Conservation (phyloP, 2,888 invertebrate species). For the Fabriciana adippe region DNA sequence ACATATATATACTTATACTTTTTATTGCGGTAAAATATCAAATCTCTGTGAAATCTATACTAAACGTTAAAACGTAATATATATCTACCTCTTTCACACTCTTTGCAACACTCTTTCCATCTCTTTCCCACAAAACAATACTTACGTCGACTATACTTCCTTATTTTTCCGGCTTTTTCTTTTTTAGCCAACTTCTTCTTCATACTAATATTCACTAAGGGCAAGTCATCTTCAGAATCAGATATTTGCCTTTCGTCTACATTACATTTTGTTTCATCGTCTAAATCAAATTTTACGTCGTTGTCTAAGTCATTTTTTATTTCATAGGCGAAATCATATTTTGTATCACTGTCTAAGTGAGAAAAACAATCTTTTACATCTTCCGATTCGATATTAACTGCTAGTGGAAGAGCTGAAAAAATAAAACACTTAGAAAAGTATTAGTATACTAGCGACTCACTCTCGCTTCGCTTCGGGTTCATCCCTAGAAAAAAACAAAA, state of each 20-base stretch:
- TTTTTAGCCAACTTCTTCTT: slow-evolving; percentile 35
- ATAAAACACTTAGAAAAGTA: not conserved
- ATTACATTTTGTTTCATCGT: not conserved
- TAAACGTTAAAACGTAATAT: too few relatives aligned
- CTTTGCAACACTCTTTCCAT: slow-evolving; percentile 16
- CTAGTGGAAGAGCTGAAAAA: not conserved
- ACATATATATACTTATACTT: too few relatives aligned
- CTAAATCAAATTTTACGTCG: slow-evolving; percentile 2
- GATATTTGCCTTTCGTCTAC: slow-evolving; percentile 30
- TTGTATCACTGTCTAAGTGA: slow-evolving; percentile 3
- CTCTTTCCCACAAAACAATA: slow-evolving; percentile 15
- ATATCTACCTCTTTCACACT: not conserved
- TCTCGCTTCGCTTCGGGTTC: too few relatives aligned
- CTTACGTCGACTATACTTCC: slow-evolving; percentile 13
- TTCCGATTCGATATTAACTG: slow-evolving; percentile 5
- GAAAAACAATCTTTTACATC: slow-evolving; percentile 12
- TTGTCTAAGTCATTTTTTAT: slow-evolving; percentile 4
- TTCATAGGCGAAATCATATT: not conserved
- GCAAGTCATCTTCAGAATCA: slow-evolving; percentile 56
- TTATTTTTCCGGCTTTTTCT: slow-evolving; percentile 25
- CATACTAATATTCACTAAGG: slow-evolving; percentile 45
- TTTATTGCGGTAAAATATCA: too few relatives aligned
- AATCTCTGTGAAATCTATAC: too few relatives aligned
- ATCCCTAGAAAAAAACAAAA: too few relatives aligned
- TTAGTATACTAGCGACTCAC: too few relatives aligned